Evolutionary conservation across 1,140 invertebrate species (phyloP).

Genomic region (Eumaeus atala): DNA sequence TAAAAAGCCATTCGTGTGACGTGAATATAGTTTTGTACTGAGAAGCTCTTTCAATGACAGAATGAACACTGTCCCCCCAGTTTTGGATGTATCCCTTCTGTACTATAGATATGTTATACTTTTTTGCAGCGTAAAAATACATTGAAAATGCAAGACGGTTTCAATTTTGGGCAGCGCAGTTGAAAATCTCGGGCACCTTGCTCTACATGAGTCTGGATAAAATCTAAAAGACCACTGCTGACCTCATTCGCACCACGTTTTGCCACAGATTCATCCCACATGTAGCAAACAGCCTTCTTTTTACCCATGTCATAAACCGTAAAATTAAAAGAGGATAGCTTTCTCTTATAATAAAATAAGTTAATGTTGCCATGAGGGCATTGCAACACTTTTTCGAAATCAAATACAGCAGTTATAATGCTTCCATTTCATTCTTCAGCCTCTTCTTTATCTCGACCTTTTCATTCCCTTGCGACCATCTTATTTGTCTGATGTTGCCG

Average conservation of each 20-base stretch:
- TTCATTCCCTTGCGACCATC: conserved; percentile 13
- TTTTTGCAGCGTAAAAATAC: neutral
- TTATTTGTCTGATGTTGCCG: conserved; percentile 5
- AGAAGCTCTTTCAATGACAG: neutral
- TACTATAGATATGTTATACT: neutral
- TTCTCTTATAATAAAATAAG: too few species aligned
- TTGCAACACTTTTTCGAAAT: conserved; percentile 9
- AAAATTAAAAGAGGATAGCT: neutral
- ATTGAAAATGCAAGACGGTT: neutral
- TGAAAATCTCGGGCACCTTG: neutral
- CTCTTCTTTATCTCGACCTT: conserved; percentile 20
- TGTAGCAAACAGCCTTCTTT: neutral
- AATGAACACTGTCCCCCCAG: neutral
- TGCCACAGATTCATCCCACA: neutral
- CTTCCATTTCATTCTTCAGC: conserved; percentile 22
- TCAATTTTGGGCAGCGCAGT: neutral
- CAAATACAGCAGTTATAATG: conserved; percentile 26
- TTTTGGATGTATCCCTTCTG: neutral
- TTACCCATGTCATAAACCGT: neutral
- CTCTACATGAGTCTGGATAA: neutral
- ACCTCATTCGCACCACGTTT: neutral
- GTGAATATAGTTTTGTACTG: neutral
- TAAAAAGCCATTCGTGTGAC: neutral
- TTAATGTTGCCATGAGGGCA: too few species aligned
- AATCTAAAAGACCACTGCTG: neutral